These are phyloP conservation scores for Atlantisia rogersi DNA, from an alignment of 2,113 vertebrate species.

Conservation along the genomic window DNA sequence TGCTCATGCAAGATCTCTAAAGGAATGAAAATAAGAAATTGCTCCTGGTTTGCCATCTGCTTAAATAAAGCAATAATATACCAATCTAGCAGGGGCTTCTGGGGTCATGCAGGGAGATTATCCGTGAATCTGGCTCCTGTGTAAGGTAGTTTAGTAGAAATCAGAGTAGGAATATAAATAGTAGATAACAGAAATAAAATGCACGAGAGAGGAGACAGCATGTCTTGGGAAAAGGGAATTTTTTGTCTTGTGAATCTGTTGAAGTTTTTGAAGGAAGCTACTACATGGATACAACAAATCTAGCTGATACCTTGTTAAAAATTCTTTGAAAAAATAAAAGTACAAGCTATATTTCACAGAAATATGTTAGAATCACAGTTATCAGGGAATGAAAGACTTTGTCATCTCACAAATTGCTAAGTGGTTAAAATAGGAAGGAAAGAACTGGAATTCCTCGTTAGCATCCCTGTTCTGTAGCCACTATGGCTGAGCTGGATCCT, in stretches of 20 bases:
- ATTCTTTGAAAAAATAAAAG: not conserved
- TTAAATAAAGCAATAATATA: constrained; percentile 10
- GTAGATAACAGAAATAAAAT: not conserved
- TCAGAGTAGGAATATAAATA: not conserved
- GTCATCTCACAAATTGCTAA: not conserved
- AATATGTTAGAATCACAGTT: not conserved
- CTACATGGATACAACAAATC: not conserved
- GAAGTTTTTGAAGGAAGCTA: not conserved
- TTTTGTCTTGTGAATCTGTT: not conserved
- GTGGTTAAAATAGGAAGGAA: not conserved
- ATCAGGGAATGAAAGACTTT: not conserved
- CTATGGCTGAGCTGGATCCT: not conserved
- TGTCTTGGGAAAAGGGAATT: not conserved
- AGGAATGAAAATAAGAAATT: constrained; percentile 25
- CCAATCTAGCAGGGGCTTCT: not conserved
- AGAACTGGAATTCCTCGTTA: not conserved
- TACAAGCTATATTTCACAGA: not conserved
- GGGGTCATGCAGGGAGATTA: not conserved
- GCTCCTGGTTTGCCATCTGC: not conserved
- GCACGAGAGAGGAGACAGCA: not conserved
- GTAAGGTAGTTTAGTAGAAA: not conserved
- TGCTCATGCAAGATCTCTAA: not conserved
- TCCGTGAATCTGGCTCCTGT: not conserved
- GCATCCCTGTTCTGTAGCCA: not conserved
- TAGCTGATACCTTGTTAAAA: not conserved